These are phyloP conservation scores for Syngnathus typhle DNA, from an alignment of 2,113 vertebrate species.

Conservation along the genomic window DNA sequence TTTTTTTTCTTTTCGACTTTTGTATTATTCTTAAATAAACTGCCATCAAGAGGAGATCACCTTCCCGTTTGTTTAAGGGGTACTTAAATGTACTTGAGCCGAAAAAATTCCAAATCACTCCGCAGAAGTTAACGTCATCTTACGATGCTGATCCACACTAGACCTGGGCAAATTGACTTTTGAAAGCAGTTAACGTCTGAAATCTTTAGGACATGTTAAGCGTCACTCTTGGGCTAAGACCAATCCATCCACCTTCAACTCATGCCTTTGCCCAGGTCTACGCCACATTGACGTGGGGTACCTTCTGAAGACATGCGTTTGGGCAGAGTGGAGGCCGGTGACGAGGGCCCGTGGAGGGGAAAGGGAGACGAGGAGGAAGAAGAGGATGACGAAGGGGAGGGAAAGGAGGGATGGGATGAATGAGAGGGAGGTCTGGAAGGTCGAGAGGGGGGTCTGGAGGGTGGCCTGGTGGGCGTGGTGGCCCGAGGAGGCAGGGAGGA, in stretches of 20 bases:
- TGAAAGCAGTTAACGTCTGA: conserved; percentile 17
- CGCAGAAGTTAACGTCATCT: conserved; percentile 32
- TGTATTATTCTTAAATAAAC: background rate
- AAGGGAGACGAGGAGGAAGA: conserved; percentile 86
- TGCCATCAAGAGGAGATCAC: background rate
- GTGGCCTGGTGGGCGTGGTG: conserved; percentile 95
- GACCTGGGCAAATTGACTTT: conserved; percentile 54
- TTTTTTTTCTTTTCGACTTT: too few species aligned
- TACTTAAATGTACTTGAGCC: background rate
- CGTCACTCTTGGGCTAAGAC: conserved; percentile 7
- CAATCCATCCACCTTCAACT: conserved; percentile 45
- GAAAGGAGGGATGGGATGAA: conserved; percentile 90
- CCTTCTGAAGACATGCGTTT: conserved; percentile 99
- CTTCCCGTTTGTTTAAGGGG: background rate
- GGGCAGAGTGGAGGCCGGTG: conserved; percentile 92
- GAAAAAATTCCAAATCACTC: conserved; percentile 27
- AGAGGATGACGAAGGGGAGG: conserved; percentile 68
- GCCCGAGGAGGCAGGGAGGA: conserved; percentile 97
- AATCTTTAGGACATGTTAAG: conserved; percentile 2
- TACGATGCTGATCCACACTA: conserved; percentile 47
- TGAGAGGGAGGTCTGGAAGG: conserved; percentile 97
- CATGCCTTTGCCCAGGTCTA: conserved; percentile 60
- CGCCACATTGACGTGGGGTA: conserved; percentile 76
- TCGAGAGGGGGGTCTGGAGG: conserved; percentile 98
- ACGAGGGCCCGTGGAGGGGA: conserved; percentile 89